Evolutionary conservation across 2,888 invertebrate genomes (phyloP), one percentile per base, ranked within the genome.

Genomic region (Acrocyrtus sp.): DNA sequence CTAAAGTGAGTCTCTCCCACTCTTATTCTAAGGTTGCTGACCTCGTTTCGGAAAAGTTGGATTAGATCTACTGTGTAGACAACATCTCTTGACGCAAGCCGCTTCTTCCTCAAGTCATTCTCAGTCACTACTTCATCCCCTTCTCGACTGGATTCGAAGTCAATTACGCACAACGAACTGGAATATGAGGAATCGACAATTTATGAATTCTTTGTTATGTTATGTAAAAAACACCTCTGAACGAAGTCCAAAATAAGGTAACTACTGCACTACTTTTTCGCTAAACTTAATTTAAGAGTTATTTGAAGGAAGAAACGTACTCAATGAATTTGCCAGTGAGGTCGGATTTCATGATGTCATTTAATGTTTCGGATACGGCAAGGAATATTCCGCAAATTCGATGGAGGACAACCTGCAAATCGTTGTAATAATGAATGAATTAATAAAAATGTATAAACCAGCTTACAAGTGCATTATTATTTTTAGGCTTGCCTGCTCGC

Each of bases 1-100:
- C 91, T 89, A 83, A 93, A 96, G 10, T 89, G 89, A 53, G 88
- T 88, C n/a, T 88, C 87, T 0, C 95, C 95, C n/a, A 94, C 85
- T 83, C 91, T 90, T 72, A 87, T 87, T 82, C 91, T 90, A 73
- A 95, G 85, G 19, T 89, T 88, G 76, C 87, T 87, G 78, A 94
- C 84, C 90, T 93, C 79, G 56, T 78, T 78, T 22, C 78, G 73
- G 41, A 86, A 82, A 77, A 83, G 85, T 34, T 84, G 84, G 74
- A 84, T 83, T 62, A 96, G 86, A 72, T 91, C 91, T 48, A 93
- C 89, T 62, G 89, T 90, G 83, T 93, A 91, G 21, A 96, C 92
- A 34, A 94, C 93, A 86, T 96, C 95, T 62, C 88, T 86, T 54
- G 89, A 86, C 60, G 89, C 88, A 39, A 92, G 86, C 82, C 89